phyloP scores from a whole-genome alignment of 1,140 invertebrate genomes.

The Drosophila ogumai region DNA sequence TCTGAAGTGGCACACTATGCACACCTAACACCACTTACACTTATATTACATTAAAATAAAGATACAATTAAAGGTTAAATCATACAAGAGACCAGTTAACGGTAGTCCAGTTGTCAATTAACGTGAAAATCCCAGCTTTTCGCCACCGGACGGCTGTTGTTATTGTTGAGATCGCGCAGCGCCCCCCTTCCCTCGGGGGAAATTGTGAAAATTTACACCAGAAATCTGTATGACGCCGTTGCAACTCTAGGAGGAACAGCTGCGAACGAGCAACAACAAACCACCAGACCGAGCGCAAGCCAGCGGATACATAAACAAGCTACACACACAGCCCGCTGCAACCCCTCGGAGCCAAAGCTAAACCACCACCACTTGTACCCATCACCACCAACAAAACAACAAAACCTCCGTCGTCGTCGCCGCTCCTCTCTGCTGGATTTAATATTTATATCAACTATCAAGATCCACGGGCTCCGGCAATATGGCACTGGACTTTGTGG shows the following conservation, averaged over 20 bases:
- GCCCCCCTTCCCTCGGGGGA: constrained; percentile 9
- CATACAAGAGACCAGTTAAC: constrained; percentile 37
- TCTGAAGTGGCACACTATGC: constrained; percentile 54
- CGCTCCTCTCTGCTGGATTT: constrained; percentile 28
- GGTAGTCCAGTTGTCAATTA: constrained; percentile 32
- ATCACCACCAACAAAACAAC: constrained; percentile 46
- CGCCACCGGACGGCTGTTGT: constrained; percentile 2
- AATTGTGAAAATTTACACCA: constrained; percentile 44
- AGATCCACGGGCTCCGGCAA: constrained; percentile 34
- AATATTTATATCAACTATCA: constrained; percentile 29
- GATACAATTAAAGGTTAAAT: constrained; percentile 62
- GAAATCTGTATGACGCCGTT: constrained; percentile 45
- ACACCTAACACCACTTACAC: constrained; percentile 50
- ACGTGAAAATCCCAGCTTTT: constrained; percentile 5
- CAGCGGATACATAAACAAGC: constrained; percentile 69
- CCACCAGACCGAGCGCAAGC: constrained; percentile 39
- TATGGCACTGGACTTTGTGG: constrained; percentile 93
- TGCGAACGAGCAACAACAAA: constrained; percentile 71
- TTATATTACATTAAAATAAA: constrained; percentile 56
- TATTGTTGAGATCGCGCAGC: constrained; percentile 26
- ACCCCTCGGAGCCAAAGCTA: constrained; percentile 43
- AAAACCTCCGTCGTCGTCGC: constrained; percentile 22
- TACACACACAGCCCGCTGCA: constrained; percentile 42
- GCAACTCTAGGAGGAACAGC: constrained; percentile 57
- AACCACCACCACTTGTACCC: constrained; percentile 48